These are phyloP conservation scores for Heliornis fulica DNA, from an alignment of 2,113 vertebrate genomes.

Conservation along the genomic window DNA sequence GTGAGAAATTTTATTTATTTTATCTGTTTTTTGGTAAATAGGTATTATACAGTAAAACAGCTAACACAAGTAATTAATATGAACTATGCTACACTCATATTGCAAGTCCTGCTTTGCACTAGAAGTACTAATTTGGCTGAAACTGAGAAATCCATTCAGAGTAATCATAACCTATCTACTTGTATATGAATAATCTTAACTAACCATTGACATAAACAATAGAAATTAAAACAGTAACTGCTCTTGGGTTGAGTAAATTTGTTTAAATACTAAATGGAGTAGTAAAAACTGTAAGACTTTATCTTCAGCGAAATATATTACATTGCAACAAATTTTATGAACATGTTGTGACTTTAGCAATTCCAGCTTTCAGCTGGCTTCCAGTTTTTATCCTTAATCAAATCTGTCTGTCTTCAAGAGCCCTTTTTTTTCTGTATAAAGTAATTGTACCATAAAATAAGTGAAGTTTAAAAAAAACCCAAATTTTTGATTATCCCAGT, in stretches of 20 bases:
- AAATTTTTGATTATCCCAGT: neutral
- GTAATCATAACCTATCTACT: slow-evolving; percentile 53
- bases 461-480: neutral
- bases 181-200: slow-evolving; percentile 46
- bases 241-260: slow-evolving; percentile 35
- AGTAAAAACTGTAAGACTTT: slow-evolving; percentile 15
- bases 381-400: slow-evolving; percentile 42
- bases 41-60: neutral
- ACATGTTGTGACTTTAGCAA: slow-evolving; percentile 53
- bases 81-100: slow-evolving; percentile 31
- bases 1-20: neutral
- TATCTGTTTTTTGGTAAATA: neutral
- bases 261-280: slow-evolving; percentile 13
- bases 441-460: slow-evolving; percentile 26
- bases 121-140: slow-evolving; percentile 63
- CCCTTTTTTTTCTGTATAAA: neutral
- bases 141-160: slow-evolving; percentile 69
- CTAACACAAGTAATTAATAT: neutral
- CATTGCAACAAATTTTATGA: slow-evolving; percentile 30
- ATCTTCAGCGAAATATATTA: slow-evolving; percentile 24
- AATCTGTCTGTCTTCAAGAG: slow-evolving; percentile 27
- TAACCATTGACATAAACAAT: slow-evolving; percentile 39
- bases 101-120: slow-evolving; percentile 48
- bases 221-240: slow-evolving; percentile 43
- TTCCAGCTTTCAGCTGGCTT: slow-evolving; percentile 28